These are phyloP conservation scores for Sinopyrophorus schimmeli DNA, from an alignment of 2,888 invertebrate genomes.

Conservation along the genomic window DNA sequence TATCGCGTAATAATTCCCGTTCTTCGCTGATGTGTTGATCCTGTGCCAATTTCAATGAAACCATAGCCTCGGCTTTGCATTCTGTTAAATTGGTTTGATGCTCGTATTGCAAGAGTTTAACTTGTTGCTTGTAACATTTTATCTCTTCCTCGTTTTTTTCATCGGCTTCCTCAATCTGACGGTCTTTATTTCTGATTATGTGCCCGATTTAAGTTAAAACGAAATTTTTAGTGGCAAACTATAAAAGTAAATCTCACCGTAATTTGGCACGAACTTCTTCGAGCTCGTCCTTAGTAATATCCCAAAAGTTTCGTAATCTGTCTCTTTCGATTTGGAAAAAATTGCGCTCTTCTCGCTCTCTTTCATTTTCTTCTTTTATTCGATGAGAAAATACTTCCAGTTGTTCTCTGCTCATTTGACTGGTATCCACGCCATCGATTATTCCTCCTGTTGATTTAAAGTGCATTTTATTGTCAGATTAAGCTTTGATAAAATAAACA, in stretches of 20 bases:
- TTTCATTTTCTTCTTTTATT: slow-evolving; percentile 87
- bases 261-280: slow-evolving; percentile 79
- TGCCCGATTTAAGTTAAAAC: background rate
- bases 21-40: slow-evolving; percentile 83
- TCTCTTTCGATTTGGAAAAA: slow-evolving; percentile 95
- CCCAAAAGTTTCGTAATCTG: slow-evolving; percentile 94
- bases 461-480: too few relatives aligned
- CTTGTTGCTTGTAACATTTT: slow-evolving; percentile 88
- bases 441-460: slow-evolving; percentile 46
- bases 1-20: slow-evolving; percentile 74
- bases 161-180: slow-evolving; percentile 84
- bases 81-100: slow-evolving; percentile 85
- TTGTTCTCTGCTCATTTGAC: slow-evolving; percentile 91
- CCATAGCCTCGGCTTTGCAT: slow-evolving; percentile 81
- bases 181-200: slow-evolving; percentile 68
- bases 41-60: slow-evolving; percentile 80
- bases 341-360: slow-evolving; percentile 93
- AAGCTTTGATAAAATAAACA: too few relatives aligned
- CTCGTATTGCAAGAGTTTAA: slow-evolving; percentile 90
- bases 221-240: background rate
- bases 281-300: slow-evolving; percentile 86
- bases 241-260: slow-evolving; percentile 50
- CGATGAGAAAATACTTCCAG: slow-evolving; percentile 84
- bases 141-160: slow-evolving; percentile 87
- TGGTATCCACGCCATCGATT: slow-evolving; percentile 90